Base-by-base conservation (phyloP, 2,113 vertebrate genomes). In the Australoheros scitulus region DNA sequence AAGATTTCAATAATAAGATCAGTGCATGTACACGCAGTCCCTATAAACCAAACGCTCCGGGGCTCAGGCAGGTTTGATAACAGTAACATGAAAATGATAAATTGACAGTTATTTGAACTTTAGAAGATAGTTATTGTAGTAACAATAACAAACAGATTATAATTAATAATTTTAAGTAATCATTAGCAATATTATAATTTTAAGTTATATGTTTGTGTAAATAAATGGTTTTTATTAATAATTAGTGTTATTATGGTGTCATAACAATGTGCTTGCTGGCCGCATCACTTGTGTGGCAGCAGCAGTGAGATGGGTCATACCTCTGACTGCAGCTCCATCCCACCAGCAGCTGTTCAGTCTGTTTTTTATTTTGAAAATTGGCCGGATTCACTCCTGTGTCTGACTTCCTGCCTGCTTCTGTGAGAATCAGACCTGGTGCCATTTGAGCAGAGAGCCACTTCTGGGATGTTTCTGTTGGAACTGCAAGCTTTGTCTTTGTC, bases 381-480 rank as follows among this genome's bases (percentile, higher is more conserved):
- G 5, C 32, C 5, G 32, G 5, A 26, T 32, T 6, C 32, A 32
- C 17, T 18, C 50, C 22, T 10, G 64, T 68, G 63, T 47, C 38
- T 11, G 14, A 68, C 63, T 47, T 47, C 64, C 63, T 47, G 38
- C 14, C 15, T 8, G 7, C 1, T 50, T 22, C 64, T 11, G 64
- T 29, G 9, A 29, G 26, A 68, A 68, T 4, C 22, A 50, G 9
- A 11, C 22, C 41, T 4, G 41, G 11, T 50, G 64, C 64, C 24
- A 0, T 68, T 47, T 29, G 22, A 68, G 17, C 22, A 68, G 22
- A 18, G 22, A 50, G 22, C 0, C 64, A 1, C 43, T 20, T 50
- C 43, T 52, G 10, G 24, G 43, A 20, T 56, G 52, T 56, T 56
- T 20, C 52, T 55, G 50, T 17, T 52, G 17, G 50, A 52, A 52